phyloP scores from a whole-genome alignment of 2,113 vertebrate species.

The Phodopus roborovskii region DNA sequence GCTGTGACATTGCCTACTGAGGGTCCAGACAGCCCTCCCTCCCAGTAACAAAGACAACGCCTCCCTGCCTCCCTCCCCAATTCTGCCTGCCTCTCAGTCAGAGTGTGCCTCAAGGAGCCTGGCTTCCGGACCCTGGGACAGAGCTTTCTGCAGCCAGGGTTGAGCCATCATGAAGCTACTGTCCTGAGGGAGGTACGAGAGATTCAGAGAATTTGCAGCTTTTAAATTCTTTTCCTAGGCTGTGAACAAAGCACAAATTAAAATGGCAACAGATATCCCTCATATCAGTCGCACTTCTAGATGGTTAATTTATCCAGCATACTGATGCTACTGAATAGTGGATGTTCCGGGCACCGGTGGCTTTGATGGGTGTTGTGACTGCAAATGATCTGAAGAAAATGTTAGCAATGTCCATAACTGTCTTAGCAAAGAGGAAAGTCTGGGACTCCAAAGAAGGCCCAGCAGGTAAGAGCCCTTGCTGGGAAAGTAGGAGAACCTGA shows the following conservation, averaged over 20 bases:
- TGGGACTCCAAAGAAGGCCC: background rate
- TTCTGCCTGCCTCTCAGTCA: background rate
- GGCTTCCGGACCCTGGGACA: background rate
- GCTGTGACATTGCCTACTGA: accelerated
- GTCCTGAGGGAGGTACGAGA: background rate
- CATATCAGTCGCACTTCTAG: background rate
- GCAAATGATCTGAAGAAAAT: background rate
- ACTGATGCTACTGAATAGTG: background rate
- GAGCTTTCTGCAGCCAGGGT: background rate
- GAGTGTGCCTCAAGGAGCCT: background rate
- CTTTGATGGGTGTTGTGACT: background rate
- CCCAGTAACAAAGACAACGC: background rate
- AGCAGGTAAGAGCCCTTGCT: background rate
- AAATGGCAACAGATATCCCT: background rate
- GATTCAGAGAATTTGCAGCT: background rate
- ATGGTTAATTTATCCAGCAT: background rate
- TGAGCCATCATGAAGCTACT: background rate
- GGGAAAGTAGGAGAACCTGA: background rate
- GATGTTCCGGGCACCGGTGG: background rate
- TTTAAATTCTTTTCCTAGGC: background rate
- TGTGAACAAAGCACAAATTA: background rate
- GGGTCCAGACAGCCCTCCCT: background rate
- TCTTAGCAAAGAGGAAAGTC: background rate
- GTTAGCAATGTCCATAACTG: too few relatives aligned
- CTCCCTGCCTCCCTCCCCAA: background rate